Evolutionary conservation across 23 tunicate genomes (phyloP).

Genomic region (Ascidia mentula): DNA sequence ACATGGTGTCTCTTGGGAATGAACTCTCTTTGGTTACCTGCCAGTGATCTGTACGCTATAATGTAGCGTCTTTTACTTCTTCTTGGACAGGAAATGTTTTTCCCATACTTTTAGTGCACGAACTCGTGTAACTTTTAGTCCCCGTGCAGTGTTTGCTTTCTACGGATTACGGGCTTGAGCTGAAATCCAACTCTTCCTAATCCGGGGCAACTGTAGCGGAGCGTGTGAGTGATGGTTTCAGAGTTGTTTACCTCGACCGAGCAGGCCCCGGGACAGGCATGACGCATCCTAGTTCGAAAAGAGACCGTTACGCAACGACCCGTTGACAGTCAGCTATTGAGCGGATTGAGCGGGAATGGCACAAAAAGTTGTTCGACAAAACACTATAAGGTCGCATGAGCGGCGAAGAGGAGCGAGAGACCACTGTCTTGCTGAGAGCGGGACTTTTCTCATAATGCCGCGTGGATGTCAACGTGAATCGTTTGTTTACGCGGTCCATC

Average conservation of each 20-base stretch:
- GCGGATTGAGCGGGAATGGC: not conserved
- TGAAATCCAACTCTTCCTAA: not conserved
- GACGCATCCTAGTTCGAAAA: not conserved
- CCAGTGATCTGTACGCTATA: no score
- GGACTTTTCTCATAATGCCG: not conserved
- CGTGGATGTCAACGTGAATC: not conserved
- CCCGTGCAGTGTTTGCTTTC: no score
- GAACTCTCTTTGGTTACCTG: no score
- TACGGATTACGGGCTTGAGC: not conserved
- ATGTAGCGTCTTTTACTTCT: no score
- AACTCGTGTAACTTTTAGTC: no score
- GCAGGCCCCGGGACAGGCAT: not conserved
- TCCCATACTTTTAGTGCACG: no score
- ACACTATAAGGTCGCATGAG: not conserved
- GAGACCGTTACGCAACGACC: not conserved
- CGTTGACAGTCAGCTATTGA: not conserved
- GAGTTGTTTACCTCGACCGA: not conserved
- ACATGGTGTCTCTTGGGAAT: no score
- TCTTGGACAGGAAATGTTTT: no score
- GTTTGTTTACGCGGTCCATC: not conserved
- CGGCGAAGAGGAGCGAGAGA: not conserved
- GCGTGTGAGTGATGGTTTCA: not conserved
- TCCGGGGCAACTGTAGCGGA: not conserved
- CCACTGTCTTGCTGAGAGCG: not conserved
- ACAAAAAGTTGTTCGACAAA: not conserved